Conservation (phyloP, 1,140 invertebrate genomes). For the Conopomorpha cramerella region DNA sequence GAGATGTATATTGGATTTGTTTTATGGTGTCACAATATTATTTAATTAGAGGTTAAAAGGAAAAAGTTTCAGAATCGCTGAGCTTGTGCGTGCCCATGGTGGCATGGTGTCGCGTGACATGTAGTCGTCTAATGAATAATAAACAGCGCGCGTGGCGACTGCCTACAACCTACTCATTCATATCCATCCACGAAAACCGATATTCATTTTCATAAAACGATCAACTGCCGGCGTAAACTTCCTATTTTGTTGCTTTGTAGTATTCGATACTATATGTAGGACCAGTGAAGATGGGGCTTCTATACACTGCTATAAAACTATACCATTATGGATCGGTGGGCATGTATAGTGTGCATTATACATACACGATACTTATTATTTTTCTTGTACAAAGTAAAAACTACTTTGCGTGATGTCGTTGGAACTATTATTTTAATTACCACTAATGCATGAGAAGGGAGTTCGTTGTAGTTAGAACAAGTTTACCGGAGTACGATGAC, state of each 20-base stretch:
- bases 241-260: no score
- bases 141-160: constrained; percentile 44
- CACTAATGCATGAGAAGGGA: constrained; percentile 33
- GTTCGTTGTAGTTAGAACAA: constrained; percentile 29
- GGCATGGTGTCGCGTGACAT: constrained; percentile 49
- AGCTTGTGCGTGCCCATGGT: constrained; percentile 46
- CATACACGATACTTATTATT: background rate
- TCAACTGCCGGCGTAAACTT: no score
- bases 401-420: constrained; percentile 37
- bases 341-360: background rate
- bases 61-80: constrained; percentile 44
- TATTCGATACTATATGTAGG: background rate
- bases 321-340: no score
- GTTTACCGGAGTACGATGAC: constrained; percentile 23
- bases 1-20: no score
- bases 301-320: no score
- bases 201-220: constrained; percentile 18
- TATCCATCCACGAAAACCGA: constrained; percentile 43
- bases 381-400: constrained; percentile 14
- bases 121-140: constrained; percentile 56
- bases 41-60: constrained; percentile 19
- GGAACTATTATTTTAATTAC: constrained; percentile 53
- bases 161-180: constrained; percentile 46
- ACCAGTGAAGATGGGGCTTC: no score
- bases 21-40: no score